phyloP scores from a whole-genome alignment of 2,797 vertebrate species.

The Falco rusticolus region DNA sequence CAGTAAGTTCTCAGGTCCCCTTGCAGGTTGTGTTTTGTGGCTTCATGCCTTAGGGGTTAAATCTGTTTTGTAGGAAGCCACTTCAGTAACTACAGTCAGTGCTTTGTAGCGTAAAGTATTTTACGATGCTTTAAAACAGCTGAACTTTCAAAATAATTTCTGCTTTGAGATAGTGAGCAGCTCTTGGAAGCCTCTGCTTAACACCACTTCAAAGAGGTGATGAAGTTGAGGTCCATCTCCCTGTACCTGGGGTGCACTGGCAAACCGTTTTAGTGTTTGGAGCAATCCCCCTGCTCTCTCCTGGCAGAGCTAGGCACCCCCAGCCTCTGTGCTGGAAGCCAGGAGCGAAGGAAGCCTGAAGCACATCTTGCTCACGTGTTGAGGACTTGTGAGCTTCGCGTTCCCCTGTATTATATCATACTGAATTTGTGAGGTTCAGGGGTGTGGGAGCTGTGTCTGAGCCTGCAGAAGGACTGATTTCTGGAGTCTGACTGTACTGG shows the following conservation, averaged over 20 bases:
- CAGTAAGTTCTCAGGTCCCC: neutral
- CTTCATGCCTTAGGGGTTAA: neutral
- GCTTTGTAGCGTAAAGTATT: neutral
- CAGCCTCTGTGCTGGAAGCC: neutral
- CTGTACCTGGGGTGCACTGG: neutral
- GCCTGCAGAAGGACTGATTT: neutral
- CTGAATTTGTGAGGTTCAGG: neutral
- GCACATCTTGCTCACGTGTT: neutral
- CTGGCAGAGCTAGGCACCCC: neutral
- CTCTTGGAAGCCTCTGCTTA: neutral
- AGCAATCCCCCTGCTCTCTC: neutral
- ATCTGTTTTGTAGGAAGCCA: neutral
- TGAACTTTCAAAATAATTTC: neutral
- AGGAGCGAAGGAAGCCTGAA: no score
- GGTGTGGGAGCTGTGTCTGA: neutral
- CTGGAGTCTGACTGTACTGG: neutral
- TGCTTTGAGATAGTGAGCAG: neutral
- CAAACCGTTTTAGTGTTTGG: neutral
- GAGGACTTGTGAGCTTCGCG: no score
- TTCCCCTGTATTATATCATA: neutral
- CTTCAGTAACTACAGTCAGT: neutral
- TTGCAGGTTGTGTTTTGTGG: neutral
- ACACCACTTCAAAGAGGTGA: fast-evolving
- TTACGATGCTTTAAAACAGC: neutral
- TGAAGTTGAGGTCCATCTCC: neutral